phyloP scores from a whole-genome alignment of 2,113 vertebrate species.

The Gadus macrocephalus region DNA sequence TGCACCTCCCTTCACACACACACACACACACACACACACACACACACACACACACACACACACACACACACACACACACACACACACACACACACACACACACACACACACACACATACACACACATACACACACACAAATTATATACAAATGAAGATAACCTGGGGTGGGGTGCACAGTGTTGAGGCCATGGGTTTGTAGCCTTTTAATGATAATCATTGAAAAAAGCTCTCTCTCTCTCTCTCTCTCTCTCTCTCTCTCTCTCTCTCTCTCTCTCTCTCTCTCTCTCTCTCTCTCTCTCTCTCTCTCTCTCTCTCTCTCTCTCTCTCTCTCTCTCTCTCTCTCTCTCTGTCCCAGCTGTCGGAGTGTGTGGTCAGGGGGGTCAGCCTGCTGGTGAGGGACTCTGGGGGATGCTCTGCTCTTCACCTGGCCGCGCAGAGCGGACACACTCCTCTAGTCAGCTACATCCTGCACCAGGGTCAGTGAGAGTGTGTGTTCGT shows the following conservation, averaged over 20 bases:
- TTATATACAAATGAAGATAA: too few species aligned
- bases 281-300: too few species aligned
- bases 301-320: not conserved
- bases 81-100: not conserved
- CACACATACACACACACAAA: too few species aligned
- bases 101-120: too few species aligned
- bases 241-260: not conserved
- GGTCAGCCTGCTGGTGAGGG: slow-evolving; percentile 85
- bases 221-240: too few species aligned
- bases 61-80: too few species aligned
- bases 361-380: slow-evolving; percentile 82
- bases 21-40: not conserved
- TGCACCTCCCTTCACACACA: too few species aligned
- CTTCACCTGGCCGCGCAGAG: slow-evolving; percentile 85
- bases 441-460: slow-evolving; percentile 80
- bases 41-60: not conserved
- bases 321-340: slow-evolving; percentile 13
- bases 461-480: slow-evolving; percentile 90
- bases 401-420: slow-evolving; percentile 82
- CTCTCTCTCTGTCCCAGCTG: slow-evolving; percentile 65
- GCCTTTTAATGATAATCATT: too few species aligned
- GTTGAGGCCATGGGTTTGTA: too few species aligned
- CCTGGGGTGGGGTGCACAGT: too few species aligned
- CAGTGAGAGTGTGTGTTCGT: slow-evolving; percentile 48
- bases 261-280: not conserved